These are phyloP conservation scores for Chaetogeoica ovagalla DNA, from an alignment of 2,888 invertebrate species.

Conservation along the genomic window DNA sequence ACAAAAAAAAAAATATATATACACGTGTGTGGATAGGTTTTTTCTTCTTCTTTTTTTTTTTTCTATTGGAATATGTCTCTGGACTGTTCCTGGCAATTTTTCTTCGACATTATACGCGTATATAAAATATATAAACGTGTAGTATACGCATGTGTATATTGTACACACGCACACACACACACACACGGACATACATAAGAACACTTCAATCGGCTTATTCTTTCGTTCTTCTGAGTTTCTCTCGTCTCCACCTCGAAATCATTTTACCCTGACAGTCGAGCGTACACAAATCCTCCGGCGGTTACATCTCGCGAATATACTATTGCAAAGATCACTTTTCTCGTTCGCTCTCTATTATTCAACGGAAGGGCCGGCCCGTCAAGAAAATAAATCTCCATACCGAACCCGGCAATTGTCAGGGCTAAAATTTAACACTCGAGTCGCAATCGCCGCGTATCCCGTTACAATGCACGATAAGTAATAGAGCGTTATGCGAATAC, in stretches of 20 bases:
- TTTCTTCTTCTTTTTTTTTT: conserved; percentile 27
- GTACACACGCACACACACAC: neutral
- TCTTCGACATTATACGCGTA: conserved; percentile 21
- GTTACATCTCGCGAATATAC: conserved; percentile 1
- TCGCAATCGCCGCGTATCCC: too few species aligned
- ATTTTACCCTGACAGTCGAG: conserved; percentile 39
- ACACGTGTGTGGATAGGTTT: neutral
- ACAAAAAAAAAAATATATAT: too few species aligned
- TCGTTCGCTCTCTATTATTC: too few species aligned
- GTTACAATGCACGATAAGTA: too few species aligned
- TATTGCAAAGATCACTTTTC: neutral
- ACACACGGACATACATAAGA: neutral
- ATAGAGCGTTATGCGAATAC: too few species aligned
- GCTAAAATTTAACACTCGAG: too few species aligned
- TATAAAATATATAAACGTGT: neutral
- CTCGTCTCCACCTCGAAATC: conserved; percentile 9
- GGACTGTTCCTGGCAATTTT: conserved; percentile 41
- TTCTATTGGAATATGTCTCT: conserved; percentile 47
- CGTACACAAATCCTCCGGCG: conserved; percentile 19
- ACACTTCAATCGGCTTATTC: conserved; percentile 49
- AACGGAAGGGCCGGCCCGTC: too few species aligned
- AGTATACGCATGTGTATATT: neutral
- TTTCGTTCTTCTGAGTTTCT: neutral
- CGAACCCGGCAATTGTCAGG: too few species aligned
- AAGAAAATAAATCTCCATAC: too few species aligned